phyloP scores from a whole-genome alignment of 2,797 vertebrate genomes.

The Nannoperca australis region DNA sequence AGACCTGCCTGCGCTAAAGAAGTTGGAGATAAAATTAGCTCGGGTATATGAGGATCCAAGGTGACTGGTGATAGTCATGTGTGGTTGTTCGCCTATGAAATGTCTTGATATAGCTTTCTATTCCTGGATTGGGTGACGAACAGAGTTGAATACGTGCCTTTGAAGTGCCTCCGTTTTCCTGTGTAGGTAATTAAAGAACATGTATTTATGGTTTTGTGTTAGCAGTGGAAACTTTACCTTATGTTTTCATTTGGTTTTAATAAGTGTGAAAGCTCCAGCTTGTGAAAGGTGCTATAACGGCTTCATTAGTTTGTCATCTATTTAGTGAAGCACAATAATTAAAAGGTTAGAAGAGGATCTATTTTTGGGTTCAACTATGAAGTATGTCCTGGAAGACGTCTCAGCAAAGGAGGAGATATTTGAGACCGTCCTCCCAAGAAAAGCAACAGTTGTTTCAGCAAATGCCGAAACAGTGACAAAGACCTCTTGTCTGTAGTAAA shows the following conservation, averaged over 20 bases:
- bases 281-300: constrained; percentile 32
- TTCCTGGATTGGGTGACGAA: constrained; percentile 71
- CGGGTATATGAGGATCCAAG: constrained; percentile 51
- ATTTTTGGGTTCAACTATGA: constrained; percentile 4
- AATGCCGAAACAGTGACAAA: background rate
- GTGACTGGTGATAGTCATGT: constrained; percentile 68
- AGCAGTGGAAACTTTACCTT: constrained; percentile 25
- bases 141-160: constrained; percentile 37
- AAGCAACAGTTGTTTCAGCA: background rate
- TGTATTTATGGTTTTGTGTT: constrained; percentile 52
- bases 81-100: constrained; percentile 72
- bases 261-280: constrained; percentile 22
- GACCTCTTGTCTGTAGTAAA: background rate
- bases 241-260: constrained; percentile 42
- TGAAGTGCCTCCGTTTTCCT: constrained; percentile 37
- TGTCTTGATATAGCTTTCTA: constrained; percentile 69
- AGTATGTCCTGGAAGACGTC: background rate
- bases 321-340: constrained; percentile 39
- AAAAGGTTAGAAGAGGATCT: constrained; percentile 34
- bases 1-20: constrained; percentile 60
- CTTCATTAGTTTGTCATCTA: constrained; percentile 48
- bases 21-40: constrained; percentile 69
- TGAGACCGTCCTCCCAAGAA: background rate
- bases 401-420: background rate
- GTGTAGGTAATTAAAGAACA: constrained; percentile 57